Evolutionary conservation across 2,888 invertebrate species (phyloP).

Genomic region (Drosophila demipolita): DNA sequence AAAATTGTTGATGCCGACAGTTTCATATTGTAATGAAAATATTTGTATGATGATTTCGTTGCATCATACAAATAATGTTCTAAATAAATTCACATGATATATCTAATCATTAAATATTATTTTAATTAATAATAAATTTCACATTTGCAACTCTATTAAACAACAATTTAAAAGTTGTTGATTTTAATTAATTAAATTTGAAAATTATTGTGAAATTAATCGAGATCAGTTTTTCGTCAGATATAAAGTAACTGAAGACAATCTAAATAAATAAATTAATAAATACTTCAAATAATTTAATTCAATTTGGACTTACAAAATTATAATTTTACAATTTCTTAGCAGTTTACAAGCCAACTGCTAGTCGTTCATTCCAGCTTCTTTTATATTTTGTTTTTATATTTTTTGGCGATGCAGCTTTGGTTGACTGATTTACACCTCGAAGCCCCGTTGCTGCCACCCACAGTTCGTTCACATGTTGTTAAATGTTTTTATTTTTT

Average conservation of each 20-base stretch:
- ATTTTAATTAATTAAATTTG: neutral
- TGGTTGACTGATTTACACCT: slow-evolving; percentile 1
- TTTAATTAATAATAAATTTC: neutral
- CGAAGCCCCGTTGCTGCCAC: neutral
- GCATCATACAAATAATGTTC: too few relatives aligned
- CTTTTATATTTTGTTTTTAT: neutral
- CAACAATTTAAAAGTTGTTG: neutral
- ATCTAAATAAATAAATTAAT: neutral
- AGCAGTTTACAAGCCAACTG: neutral
- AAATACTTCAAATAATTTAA: neutral
- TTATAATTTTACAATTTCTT: neutral
- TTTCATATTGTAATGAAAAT: neutral
- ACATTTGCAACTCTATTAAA: neutral
- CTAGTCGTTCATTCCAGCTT: neutral
- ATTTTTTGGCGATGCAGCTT: slow-evolving; percentile 15
- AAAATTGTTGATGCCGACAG: neutral
- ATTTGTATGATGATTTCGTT: too few relatives aligned
- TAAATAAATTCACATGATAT: neutral
- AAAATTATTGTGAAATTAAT: neutral
- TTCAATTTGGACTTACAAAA: neutral
- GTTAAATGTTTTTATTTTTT: neutral
- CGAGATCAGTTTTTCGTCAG: neutral
- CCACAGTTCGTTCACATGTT: slow-evolving; percentile 70
- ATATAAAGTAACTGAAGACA: neutral
- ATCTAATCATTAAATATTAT: too few relatives aligned